phyloP scores from a whole-genome alignment of 2,888 invertebrate genomes.

The Troides helena region DNA sequence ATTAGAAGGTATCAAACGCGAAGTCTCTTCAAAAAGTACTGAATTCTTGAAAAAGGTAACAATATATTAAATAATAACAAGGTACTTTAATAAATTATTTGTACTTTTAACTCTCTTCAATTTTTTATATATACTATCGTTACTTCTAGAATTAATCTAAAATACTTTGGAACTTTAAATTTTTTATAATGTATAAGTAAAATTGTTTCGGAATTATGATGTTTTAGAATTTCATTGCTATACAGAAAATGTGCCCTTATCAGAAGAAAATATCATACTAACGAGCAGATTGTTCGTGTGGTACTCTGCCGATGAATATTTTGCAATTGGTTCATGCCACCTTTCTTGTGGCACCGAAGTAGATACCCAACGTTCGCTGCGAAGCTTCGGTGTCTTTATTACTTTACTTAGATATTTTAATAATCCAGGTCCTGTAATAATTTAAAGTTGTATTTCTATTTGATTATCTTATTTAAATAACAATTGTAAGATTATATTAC shows the following conservation, averaged over 20 bases:
- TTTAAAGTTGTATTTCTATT: too few species aligned
- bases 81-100: too few species aligned
- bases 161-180: too few species aligned
- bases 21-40: constrained; percentile 90
- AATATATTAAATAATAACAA: not conserved
- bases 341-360: constrained; percentile 84
- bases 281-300: constrained; percentile 89
- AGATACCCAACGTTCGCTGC: constrained; percentile 90
- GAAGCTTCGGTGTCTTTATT: constrained; percentile 81
- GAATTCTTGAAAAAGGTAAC: constrained; percentile 61
- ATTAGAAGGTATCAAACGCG: constrained; percentile 86
- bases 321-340: constrained; percentile 51
- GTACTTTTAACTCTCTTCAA: too few species aligned
- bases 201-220: too few species aligned
- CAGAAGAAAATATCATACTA: constrained; percentile 38
- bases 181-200: too few species aligned
- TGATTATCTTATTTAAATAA: too few species aligned
- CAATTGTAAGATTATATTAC: too few species aligned
- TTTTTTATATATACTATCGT: too few species aligned
- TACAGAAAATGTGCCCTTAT: too few species aligned
- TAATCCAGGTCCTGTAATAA: constrained; percentile 58
- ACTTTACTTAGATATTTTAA: constrained; percentile 80
- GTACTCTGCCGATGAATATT: constrained; percentile 88
- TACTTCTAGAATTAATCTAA: too few species aligned
- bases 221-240: too few species aligned